A percentile compares a stretch with the other conserved stretches of the same genome.
Conservation (phyloP, 2,113 vertebrate species). For the Triplophysa tibetana region DNA sequence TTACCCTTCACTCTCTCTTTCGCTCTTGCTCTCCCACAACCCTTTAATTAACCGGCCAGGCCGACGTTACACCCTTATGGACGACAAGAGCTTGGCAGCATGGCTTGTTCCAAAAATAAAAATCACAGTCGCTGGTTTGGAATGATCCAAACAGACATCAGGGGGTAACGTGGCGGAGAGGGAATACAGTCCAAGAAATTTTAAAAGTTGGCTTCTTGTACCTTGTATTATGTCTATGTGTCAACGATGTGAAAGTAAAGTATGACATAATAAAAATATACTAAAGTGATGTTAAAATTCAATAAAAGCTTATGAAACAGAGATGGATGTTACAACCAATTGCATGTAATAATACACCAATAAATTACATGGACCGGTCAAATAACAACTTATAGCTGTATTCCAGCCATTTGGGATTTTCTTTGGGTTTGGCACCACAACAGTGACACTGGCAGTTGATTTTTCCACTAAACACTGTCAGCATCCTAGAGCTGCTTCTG, state of each 20-base stretch:
- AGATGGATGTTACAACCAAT: background rate
- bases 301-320: background rate
- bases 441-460: background rate
- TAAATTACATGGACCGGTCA: background rate
- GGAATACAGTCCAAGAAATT: background rate
- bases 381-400: background rate
- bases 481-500: constrained; percentile 17
- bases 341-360: background rate
- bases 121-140: background rate
- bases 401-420: background rate
- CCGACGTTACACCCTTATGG: constrained; percentile 44
- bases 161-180: background rate
- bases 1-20: background rate
- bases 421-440: background rate
- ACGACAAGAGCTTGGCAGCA: constrained; percentile 49
- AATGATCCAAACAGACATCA: constrained; percentile 21
- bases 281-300: background rate
- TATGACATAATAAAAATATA: background rate
- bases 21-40: constrained; percentile 53
- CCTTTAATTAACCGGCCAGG: constrained; percentile 69
- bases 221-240: constrained; percentile 4
- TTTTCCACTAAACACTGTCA: constrained; percentile 17
- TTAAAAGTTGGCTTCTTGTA: background rate
- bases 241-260: background rate
- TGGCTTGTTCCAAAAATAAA: constrained; percentile 25